Conservation (phyloP, 2,888 invertebrate species). For the Pandemis cinnamomeana region DNA sequence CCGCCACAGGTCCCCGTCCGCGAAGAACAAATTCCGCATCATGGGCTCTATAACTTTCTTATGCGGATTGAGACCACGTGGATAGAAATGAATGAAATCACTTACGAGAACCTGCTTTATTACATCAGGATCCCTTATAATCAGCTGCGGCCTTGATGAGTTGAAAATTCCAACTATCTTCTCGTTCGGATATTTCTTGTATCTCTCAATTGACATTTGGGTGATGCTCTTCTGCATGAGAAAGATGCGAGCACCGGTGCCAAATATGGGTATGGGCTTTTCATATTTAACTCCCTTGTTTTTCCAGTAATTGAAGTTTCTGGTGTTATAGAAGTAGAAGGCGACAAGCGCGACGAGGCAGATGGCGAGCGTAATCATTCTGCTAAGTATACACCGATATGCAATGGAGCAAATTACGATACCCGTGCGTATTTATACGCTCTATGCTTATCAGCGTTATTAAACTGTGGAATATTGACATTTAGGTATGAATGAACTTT, state of each 20-base stretch:
- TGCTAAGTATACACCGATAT: not conserved
- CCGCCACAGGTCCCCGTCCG: constrained; percentile 69
- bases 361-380: not conserved
- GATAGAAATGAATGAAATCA: constrained; percentile 60
- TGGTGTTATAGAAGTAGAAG: constrained; percentile 46
- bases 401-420: too few relatives aligned
- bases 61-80: constrained; percentile 57
- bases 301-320: constrained; percentile 48
- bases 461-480: too few relatives aligned
- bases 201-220: constrained; percentile 45
- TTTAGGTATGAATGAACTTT: too few relatives aligned
- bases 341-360: not conserved
- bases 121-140: constrained; percentile 63
- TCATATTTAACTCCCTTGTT: constrained; percentile 47
- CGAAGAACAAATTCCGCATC: constrained; percentile 64
- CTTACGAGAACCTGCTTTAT: constrained; percentile 57
- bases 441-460: too few relatives aligned
- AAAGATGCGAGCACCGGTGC: constrained; percentile 44
- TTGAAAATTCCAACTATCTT: constrained; percentile 20
- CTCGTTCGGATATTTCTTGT: constrained; percentile 52
- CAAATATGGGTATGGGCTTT: constrained; percentile 48
- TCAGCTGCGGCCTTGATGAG: constrained; percentile 51
- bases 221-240: constrained; percentile 41
- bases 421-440: too few relatives aligned
- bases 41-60: constrained; percentile 61